These are phyloP conservation scores for Calonectris borealis DNA, from an alignment of 2,113 vertebrate species.

Conservation along the genomic window DNA sequence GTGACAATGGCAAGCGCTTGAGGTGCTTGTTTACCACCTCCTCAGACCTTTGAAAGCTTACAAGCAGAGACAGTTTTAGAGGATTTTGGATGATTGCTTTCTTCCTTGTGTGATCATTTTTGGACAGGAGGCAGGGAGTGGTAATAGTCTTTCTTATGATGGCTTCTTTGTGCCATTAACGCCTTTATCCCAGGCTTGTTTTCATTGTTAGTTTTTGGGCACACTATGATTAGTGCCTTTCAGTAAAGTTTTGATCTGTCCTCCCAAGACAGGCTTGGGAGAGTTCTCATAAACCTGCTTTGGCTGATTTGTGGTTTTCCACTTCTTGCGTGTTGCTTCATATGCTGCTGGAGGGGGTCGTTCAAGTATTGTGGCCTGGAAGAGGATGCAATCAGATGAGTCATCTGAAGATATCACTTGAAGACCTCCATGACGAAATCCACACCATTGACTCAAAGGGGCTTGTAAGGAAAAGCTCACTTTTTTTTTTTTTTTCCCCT, in stretches of 20 bases:
- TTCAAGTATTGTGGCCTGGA: neutral
- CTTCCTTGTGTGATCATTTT: neutral
- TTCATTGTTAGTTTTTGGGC: neutral
- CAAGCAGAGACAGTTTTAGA: neutral
- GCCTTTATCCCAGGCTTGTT: accelerated
- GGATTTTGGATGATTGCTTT: neutral
- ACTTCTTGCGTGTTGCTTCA: accelerated
- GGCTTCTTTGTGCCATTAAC: neutral
- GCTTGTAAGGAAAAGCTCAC: neutral
- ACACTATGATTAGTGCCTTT: neutral
- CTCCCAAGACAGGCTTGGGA: neutral
- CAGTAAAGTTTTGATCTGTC: neutral
- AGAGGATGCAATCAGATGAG: neutral
- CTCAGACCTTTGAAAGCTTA: neutral
- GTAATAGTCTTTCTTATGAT: neutral
- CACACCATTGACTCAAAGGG: neutral
- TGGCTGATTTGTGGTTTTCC: neutral
- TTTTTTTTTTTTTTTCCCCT: neutral
- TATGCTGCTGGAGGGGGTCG: neutral
- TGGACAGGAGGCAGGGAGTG: neutral
- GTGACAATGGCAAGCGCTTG: accelerated
- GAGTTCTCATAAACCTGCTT: neutral
- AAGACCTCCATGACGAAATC: neutral
- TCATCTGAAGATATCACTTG: neutral
- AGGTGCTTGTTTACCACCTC: neutral